Conservation (phyloP, 2,797 vertebrate genomes). For the Ctenochaetus hawaiiensis region DNA sequence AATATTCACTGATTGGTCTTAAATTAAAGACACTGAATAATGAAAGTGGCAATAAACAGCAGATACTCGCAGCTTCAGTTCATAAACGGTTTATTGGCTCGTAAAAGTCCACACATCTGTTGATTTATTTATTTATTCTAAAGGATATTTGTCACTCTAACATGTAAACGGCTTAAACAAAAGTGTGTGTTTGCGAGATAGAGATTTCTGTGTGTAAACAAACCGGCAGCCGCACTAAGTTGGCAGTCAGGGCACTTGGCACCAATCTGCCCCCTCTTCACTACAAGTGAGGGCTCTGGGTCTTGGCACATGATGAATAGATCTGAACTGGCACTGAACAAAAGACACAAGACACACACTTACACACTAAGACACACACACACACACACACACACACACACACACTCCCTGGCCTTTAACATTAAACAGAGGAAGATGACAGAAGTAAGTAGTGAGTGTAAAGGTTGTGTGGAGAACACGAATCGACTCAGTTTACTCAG, state of each 20-base stretch:
- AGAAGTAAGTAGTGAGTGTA: constrained; percentile 30
- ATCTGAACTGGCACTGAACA: constrained; percentile 68
- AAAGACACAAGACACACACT: constrained; percentile 58
- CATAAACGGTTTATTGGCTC: background rate
- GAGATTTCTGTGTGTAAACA: constrained; percentile 41
- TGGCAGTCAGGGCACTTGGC: constrained; percentile 76
- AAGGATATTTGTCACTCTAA: constrained; percentile 13
- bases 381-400: constrained; percentile 24
- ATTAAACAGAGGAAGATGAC: constrained; percentile 35
- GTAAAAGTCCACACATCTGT: constrained; percentile 13
- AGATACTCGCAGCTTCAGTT: background rate
- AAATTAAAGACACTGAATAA: background rate
- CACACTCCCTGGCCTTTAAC: constrained; percentile 38
- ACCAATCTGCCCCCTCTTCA: constrained; percentile 75
- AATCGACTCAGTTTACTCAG: constrained; percentile 14
- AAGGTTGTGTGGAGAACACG: constrained; percentile 33
- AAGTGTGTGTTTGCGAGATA: constrained; percentile 38
- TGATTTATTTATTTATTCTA: background rate
- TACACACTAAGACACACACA: constrained; percentile 30
- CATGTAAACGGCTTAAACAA: background rate
- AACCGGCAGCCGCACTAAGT: constrained; percentile 57
- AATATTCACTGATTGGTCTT: background rate
- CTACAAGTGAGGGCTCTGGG: constrained; percentile 77
- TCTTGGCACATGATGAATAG: constrained; percentile 82
- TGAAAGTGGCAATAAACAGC: background rate